A percentile compares a stretch with the other conserved stretches of the same genome.
phyloP scores from a whole-genome alignment of 2,888 invertebrate genomes.

The Limenitis arthemis region DNA sequence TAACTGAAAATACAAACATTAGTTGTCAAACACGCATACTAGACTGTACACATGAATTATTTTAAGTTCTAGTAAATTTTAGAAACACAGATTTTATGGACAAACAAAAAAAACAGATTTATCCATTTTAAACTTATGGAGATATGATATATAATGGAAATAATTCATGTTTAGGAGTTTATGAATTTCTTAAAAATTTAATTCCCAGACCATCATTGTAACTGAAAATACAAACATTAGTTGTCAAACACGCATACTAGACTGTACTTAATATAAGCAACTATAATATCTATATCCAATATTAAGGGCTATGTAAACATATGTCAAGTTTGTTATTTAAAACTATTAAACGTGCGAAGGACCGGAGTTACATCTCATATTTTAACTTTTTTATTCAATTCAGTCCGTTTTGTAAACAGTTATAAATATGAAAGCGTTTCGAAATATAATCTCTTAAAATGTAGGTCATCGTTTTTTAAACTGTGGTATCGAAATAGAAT shows the following conservation, averaged over 20 bases:
- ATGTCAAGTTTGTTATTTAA: slow-evolving; percentile 44
- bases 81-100: too few relatives aligned
- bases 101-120: too few relatives aligned
- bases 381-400: slow-evolving; percentile 6
- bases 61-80: too few relatives aligned
- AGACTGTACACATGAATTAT: too few relatives aligned
- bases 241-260: slow-evolving; percentile 26
- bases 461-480: not conserved
- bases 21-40: slow-evolving; percentile 25
- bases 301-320: slow-evolving; percentile 47
- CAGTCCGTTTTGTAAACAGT: not conserved
- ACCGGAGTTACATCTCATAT: slow-evolving; percentile 23
- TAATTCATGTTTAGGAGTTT: too few relatives aligned
- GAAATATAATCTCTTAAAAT: not conserved
- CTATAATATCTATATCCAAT: slow-evolving; percentile 50
- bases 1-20: slow-evolving; percentile 11
- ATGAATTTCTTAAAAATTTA: not conserved
- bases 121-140: too few relatives aligned
- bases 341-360: slow-evolving; percentile 41
- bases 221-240: slow-evolving; percentile 13
- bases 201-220: slow-evolving; percentile 4
- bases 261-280: slow-evolving; percentile 42
- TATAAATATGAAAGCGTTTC: not conserved
- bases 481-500: too few relatives aligned
- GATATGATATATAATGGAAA: too few relatives aligned